Percentiles rank a stretch among this genome's conserved stretches.
These are phyloP conservation scores for Physella acuta DNA, from an alignment of 1,140 invertebrate genomes.

Conservation along the genomic window DNA sequence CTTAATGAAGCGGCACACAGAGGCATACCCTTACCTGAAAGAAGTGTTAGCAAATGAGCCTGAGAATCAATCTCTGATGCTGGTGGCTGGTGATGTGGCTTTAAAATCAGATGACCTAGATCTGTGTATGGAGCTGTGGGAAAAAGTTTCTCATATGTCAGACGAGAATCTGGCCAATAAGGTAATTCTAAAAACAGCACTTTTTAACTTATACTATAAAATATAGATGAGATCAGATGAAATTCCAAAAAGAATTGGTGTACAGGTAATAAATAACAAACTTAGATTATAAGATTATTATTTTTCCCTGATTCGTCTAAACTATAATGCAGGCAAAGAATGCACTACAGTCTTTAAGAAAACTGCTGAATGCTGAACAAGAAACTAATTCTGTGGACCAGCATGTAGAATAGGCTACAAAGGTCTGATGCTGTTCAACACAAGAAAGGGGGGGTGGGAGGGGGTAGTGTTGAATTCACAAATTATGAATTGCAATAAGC, in stretches of 20 bases:
- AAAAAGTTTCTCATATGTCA: conserved; percentile 16
- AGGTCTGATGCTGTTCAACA: no score
- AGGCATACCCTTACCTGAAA: conserved; percentile 12
- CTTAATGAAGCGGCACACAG: background rate
- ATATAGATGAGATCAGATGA: no score
- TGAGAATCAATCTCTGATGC: conserved; percentile 15
- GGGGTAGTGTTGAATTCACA: no score
- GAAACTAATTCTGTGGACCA: no score
- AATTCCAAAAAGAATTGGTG: no score
- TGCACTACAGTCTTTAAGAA: no score
- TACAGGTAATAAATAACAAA: background rate
- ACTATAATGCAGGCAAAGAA: no score
- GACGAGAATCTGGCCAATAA: conserved; percentile 13
- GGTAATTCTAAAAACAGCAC: conserved; percentile 12
- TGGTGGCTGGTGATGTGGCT: conserved; percentile 18
- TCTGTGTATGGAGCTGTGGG: conserved; percentile 19
- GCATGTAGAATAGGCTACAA: no score
- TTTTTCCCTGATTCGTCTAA: no score
- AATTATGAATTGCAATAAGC: no score
- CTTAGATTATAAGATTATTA: background rate
- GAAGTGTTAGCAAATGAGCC: conserved; percentile 11
- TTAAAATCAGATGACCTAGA: conserved; percentile 5
- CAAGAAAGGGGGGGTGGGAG: background rate
- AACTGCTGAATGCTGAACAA: no score
- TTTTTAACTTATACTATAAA: background rate